Conservation (phyloP, 2,888 invertebrate species). For the Archips crataeganus region DNA sequence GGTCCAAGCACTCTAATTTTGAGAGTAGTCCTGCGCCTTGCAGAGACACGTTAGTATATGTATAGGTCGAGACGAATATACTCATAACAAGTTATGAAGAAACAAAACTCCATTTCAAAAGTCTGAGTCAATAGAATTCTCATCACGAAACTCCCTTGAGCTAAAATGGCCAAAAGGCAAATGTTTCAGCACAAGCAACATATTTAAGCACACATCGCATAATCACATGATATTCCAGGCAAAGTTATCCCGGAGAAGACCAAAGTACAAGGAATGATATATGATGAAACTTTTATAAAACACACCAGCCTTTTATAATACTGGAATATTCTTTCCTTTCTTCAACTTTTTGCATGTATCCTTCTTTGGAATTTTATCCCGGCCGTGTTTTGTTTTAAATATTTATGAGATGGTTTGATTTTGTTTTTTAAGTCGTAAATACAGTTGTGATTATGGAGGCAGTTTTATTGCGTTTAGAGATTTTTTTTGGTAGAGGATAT, state of each 20-base stretch:
- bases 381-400: slow-evolving; percentile 26
- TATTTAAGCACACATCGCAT: slow-evolving; percentile 34
- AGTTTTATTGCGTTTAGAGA: neutral
- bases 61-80: too few relatives aligned
- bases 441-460: slow-evolving; percentile 4
- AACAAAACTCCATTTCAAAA: neutral
- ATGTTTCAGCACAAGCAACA: slow-evolving; percentile 12
- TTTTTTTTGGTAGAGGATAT: neutral
- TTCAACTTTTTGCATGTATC: slow-evolving; percentile 38
- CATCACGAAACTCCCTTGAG: neutral
- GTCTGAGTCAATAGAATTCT: neutral
- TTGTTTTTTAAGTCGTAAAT: slow-evolving; percentile 32
- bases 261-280: slow-evolving; percentile 34
- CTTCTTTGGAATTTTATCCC: slow-evolving; percentile 32
- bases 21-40: too few relatives aligned
- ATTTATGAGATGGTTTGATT: slow-evolving; percentile 39
- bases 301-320: slow-evolving; percentile 35
- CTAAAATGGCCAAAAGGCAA: slow-evolving; percentile 10
- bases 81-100: too few relatives aligned
- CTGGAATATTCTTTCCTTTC: slow-evolving; percentile 32
- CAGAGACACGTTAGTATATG: too few relatives aligned
- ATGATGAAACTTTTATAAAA: slow-evolving; percentile 38
- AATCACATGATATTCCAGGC: slow-evolving; percentile 37
- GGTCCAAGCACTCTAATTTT: too few relatives aligned
- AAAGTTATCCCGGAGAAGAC: slow-evolving; percentile 32